A percentile compares a stretch with the other conserved stretches of the same genome.
These are phyloP conservation scores for Palloptera scutellata DNA, from an alignment of 2,888 invertebrate genomes.

Conservation along the genomic window DNA sequence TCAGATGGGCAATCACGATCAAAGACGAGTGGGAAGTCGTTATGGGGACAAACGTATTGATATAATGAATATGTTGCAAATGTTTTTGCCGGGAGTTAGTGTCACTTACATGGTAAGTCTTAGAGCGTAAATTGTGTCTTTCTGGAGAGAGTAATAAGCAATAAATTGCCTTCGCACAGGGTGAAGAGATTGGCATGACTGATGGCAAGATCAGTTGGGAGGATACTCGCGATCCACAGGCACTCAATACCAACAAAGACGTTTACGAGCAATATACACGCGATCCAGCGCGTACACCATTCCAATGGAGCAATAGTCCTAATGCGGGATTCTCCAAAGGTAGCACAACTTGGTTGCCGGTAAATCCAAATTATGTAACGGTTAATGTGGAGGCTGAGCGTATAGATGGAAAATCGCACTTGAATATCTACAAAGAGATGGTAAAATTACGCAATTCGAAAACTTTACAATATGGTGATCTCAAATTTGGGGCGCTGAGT, in stretches of 20 bases:
- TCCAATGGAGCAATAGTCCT: slow-evolving; percentile 68
- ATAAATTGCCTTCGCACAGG: slow-evolving; percentile 55
- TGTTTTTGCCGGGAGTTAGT: slow-evolving; percentile 72
- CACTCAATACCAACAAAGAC: slow-evolving; percentile 66
- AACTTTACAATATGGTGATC: slow-evolving; percentile 51
- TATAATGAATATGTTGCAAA: slow-evolving; percentile 78
- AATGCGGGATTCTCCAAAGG: slow-evolving; percentile 61
- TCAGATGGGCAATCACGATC: slow-evolving; percentile 77
- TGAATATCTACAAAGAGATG: slow-evolving; percentile 70
- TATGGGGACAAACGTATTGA: slow-evolving; percentile 75
- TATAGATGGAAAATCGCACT: slow-evolving; percentile 65
- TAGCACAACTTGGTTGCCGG: slow-evolving; percentile 59
- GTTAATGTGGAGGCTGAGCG: slow-evolving; percentile 69
- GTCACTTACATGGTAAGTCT: slow-evolving; percentile 68
- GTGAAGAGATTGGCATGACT: slow-evolving; percentile 61
- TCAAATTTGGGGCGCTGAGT: slow-evolving; percentile 49
- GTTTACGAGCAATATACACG: slow-evolving; percentile 70
- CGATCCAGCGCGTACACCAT: slow-evolving; percentile 72
- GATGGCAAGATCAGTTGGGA: slow-evolving; percentile 68
- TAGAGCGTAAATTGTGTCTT: not conserved
- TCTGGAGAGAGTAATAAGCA: too few relatives aligned
- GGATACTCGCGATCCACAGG: slow-evolving; percentile 68
- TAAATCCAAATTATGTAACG: slow-evolving; percentile 69
- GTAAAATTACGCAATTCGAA: slow-evolving; percentile 58
- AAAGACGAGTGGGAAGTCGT: slow-evolving; percentile 71